Base-by-base conservation (phyloP, 2,888 invertebrate genomes). In the Amiota minor region DNA sequence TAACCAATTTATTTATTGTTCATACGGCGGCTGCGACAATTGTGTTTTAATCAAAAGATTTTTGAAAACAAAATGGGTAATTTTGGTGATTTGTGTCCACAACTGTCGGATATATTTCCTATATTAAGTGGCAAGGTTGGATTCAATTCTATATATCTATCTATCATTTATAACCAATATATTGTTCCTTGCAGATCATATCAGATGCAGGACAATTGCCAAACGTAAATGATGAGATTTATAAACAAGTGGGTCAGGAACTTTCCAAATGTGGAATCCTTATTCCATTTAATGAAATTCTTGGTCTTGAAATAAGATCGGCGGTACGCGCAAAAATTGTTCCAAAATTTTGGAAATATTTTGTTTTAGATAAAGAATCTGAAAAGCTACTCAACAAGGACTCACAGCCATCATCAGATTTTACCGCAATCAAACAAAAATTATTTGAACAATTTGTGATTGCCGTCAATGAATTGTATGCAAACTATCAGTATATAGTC, bases 331-430 rank as follows among this genome's bases (percentile, higher is more conserved):
- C 81, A 53, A 76, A 82, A n/a, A 77, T 88, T 49, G 86, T 86
- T 0, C 89, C 89, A 0, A 84, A 80, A 45, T 90, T 90, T 79
- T 90, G 90, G 90, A 81, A 83, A 72, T 81, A 87, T 73, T 88
- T 89, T 18, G 74, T 1, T 53, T 35, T 46, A 67, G 76, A 23
- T 16, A 75, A 1, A 65, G 46, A 73, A 71, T 67, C 64, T 49
- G 62, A 10, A 61, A 62, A 35, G 9, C 47, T 16, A 73, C 70
- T 49, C 73, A 23, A 76, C 35, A 35, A 23, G 65, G 76, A 70
- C 4, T 70, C 50, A 72, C 49, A 72, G 77, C 70, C 56, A 81
- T 64, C 72, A 82, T 64, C 65, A 2, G 78, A 64, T 73, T 75
- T 78, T 77, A 79, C 55, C 76, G 74, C 74, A 1, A 79, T 79